phyloP scores from a whole-genome alignment of 1,140 invertebrate genomes.

The Bombus fervidus region DNA sequence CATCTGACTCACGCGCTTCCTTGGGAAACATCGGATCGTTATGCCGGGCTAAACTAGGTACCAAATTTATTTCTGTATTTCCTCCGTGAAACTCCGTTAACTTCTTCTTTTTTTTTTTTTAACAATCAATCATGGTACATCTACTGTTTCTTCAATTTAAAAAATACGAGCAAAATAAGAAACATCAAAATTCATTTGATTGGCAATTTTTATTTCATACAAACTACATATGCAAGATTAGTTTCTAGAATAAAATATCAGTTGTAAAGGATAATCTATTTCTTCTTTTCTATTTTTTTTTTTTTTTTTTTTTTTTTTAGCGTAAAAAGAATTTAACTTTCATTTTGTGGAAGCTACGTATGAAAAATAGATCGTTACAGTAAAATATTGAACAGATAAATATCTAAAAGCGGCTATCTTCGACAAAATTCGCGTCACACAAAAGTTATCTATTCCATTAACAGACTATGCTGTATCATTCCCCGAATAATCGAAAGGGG shows the following conservation, averaged over 20 bases:
- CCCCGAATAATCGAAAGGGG: slow-evolving; percentile 51
- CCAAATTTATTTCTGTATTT: neutral
- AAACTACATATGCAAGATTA: no score
- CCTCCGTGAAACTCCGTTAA: neutral
- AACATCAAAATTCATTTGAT: neutral
- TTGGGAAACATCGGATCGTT: slow-evolving; percentile 1
- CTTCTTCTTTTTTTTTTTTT: neutral
- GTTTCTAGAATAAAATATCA: no score
- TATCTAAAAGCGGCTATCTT: neutral
- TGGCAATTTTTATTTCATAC: no score
- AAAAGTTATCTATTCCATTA: slow-evolving; percentile 43
- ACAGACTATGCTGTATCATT: slow-evolving; percentile 37
- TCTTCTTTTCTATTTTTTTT: neutral
- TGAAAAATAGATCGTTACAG: neutral
- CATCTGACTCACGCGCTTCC: slow-evolving; percentile 8
- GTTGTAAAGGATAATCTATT: neutral
- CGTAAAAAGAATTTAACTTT: neutral
- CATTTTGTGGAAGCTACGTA: neutral
- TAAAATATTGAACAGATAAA: neutral
- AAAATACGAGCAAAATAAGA: neutral
- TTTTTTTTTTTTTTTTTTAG: neutral
- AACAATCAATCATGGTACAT: neutral
- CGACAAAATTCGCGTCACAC: neutral
- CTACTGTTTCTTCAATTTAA: neutral
- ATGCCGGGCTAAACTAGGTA: neutral